Percentiles rank a stretch among this genome's conserved stretches.
phyloP scores from a whole-genome alignment of 2,797 vertebrate species.

The Melanotaenia boesemani region DNA sequence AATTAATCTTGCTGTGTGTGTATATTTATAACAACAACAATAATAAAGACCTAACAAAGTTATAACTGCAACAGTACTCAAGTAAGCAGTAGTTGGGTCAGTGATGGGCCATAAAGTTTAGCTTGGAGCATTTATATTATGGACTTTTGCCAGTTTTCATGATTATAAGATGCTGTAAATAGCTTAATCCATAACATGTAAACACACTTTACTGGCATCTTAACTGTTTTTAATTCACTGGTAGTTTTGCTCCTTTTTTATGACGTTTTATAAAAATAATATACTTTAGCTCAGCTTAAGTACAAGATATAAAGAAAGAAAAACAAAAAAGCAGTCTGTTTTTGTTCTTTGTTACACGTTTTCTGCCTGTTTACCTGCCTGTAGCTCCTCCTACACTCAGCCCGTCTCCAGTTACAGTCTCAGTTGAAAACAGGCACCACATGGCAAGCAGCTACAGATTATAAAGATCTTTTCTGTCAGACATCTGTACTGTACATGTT shows the following conservation, averaged over 20 bases:
- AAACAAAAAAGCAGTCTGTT: not conserved
- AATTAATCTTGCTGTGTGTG: not conserved
- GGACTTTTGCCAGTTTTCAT: not conserved
- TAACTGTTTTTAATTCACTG: not conserved
- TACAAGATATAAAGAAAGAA: not conserved
- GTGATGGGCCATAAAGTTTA: not conserved
- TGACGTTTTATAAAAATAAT: too few relatives aligned
- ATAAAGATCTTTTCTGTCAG: rapidly evolving
- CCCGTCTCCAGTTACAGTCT: not conserved
- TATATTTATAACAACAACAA: not conserved
- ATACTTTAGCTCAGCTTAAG: rapidly evolving
- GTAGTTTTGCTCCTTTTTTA: not conserved
- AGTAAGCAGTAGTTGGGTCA: not conserved
- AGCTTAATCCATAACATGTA: not conserved
- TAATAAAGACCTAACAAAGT: not conserved
- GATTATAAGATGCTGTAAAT: not conserved
- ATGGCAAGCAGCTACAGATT: not conserved
- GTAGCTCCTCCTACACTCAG: not conserved
- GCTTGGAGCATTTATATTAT: not conserved
- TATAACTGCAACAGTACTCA: not conserved
- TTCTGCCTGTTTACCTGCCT: constrained; percentile 10
- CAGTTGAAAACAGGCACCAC: not conserved
- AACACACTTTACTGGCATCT: not conserved
- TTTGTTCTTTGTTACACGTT: not conserved
- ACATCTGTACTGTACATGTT: not conserved